phyloP scores from a whole-genome alignment of 2,113 vertebrate genomes.

The Percina caprodes region DNA sequence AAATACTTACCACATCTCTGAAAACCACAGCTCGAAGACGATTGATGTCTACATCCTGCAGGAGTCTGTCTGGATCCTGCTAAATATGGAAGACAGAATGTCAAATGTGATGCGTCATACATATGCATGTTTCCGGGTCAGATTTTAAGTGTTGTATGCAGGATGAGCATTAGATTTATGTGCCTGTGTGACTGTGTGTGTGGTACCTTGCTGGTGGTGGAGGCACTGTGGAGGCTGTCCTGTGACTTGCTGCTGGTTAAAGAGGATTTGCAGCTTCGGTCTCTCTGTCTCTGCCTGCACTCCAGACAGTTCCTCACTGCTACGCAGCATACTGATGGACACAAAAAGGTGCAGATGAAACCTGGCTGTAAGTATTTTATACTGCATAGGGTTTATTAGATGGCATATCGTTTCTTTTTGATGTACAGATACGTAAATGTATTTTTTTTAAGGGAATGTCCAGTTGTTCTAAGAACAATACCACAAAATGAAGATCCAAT shows the following conservation, averaged over 20 bases:
- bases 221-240: conserved; percentile 89
- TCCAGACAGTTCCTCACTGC: conserved; percentile 98
- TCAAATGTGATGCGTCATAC: conserved; percentile 26
- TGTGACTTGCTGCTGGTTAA: conserved; percentile 91
- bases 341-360: conserved; percentile 7
- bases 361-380: conserved; percentile 27
- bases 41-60: conserved; percentile 99
- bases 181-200: conserved; percentile 20
- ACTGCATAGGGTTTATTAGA: neutral
- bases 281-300: conserved; percentile 95
- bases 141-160: neutral
- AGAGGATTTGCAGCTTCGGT: conserved; percentile 90
- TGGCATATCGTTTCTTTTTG: neutral
- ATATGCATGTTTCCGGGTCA: conserved; percentile 31
- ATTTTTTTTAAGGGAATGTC: neutral
- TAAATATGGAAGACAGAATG: conserved; percentile 84
- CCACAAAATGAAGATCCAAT: neutral
- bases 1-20: conserved; percentile 94
- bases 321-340: conserved; percentile 92
- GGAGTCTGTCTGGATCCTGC: conserved; percentile 97
- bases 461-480: neutral
- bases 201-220: conserved; percentile 89
- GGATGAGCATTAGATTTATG: neutral
- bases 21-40: conserved; percentile 98
- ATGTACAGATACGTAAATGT: neutral